Base-by-base conservation (phyloP, 2,113 vertebrate genomes). In the Trochalopteron elliotii region DNA sequence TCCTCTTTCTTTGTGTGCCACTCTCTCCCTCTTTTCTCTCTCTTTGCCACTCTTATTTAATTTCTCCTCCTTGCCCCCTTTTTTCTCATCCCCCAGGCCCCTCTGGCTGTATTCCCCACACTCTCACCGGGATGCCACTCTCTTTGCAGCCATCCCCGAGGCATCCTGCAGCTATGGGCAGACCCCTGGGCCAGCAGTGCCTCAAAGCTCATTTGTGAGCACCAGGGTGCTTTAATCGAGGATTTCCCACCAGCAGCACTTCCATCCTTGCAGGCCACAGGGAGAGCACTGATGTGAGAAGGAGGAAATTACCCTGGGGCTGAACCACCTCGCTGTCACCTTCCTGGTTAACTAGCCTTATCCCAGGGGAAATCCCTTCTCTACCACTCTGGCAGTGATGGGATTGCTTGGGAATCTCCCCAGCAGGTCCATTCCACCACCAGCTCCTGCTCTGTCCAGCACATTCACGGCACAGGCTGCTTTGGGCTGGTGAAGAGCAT, bases 201-300 rank as follows among this genome's bases (percentile, higher is more conserved):
- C 89, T 87, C 91, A 37, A 30, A 95, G 65, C 89, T 95, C 78
- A 80, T 96, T 93, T 95, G 30, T 1, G 11, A 95, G 55, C 84
- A 91, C 81, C 82, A 52, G 82, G 67, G 31, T 30, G 47, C 71
- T 88, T 86, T 74, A 88, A 56, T 52, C 0, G 17, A 91, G 63
- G 59, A 33, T 86, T 90, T 89, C 4, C 59, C 71, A 65, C 20
- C 56, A 28, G 19, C 53, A 65, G 53, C 70, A 40, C 19, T 83
- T 44, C 42, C 56, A 35, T 25, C 63, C 95, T 67, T 74, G 40
- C 0, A 0, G 83, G 30, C 61, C 56, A 64, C 40, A 21, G 57
- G 65, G 57, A 68, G 27, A 79, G 37, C 61, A 12, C 33, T 65
- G 78, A 50, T 10, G 33, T 10, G 81, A 85, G 57, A n/a, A 30